Conservation (phyloP, 2,113 vertebrate genomes). For the Strix aluco region DNA sequence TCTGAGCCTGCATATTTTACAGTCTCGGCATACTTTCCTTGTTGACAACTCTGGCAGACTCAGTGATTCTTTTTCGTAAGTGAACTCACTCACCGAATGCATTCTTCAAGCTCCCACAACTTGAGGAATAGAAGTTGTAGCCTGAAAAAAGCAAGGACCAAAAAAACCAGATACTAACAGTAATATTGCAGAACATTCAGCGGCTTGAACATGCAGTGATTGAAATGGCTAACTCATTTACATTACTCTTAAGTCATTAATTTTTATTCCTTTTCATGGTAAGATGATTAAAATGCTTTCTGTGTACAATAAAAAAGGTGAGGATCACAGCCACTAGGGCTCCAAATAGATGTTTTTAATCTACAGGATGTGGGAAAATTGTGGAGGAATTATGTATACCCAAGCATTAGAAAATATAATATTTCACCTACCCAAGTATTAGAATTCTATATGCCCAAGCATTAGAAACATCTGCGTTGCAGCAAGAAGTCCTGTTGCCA, state of each 20-base stretch:
- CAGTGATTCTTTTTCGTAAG: background rate
- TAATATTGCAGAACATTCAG: background rate
- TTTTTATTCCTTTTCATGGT: background rate
- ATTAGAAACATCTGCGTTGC: background rate
- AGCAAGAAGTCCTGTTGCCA: background rate
- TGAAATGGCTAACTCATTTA: background rate
- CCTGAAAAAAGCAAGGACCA: background rate
- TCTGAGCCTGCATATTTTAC: constrained; percentile 40
- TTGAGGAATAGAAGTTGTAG: background rate
- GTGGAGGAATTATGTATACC: background rate
- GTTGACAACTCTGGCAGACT: constrained; percentile 10
- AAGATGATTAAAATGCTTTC: background rate
- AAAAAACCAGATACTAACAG: background rate
- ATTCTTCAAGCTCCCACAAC: constrained; percentile 19
- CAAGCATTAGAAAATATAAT: background rate
- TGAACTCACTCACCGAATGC: background rate
- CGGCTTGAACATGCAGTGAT: background rate
- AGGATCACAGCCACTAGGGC: background rate
- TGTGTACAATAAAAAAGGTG: background rate
- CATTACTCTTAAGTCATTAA: background rate
- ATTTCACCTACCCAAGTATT: background rate
- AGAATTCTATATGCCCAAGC: background rate
- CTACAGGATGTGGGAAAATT: background rate
- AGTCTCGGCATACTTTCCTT: constrained; percentile 45
- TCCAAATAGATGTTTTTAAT: background rate